These are phyloP conservation scores for Meandrina meandrites DNA, from an alignment of 92 coral and sea anemone genomes.

Conservation along the genomic window DNA sequence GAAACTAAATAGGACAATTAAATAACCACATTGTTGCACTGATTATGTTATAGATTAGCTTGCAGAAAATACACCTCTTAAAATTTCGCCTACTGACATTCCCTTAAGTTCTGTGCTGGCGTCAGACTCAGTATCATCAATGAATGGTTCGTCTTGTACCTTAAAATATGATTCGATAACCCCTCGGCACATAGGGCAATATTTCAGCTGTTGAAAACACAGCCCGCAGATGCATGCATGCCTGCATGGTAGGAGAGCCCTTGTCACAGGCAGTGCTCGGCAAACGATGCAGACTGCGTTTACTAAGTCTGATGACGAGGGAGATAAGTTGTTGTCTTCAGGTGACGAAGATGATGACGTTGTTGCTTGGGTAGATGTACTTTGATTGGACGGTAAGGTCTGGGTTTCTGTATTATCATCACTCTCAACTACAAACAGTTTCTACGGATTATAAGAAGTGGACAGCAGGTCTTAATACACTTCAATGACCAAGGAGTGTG, in stretches of 20 bases:
- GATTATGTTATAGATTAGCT: constrained; percentile 10
- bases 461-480: neutral
- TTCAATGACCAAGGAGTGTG: neutral
- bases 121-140: constrained; percentile 56
- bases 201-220: constrained; percentile 72
- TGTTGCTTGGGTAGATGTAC: neutral
- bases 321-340: neutral
- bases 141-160: constrained; percentile 77
- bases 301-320: constrained; percentile 24
- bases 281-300: constrained; percentile 80
- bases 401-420: constrained; percentile 25
- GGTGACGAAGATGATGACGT: neutral
- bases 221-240: constrained; percentile 93
- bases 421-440: constrained; percentile 59
- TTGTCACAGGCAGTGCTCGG: constrained; percentile 75
- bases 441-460: constrained; percentile 29
- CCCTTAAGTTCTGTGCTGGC: constrained; percentile 72
- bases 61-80: constrained; percentile 72
- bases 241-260: constrained; percentile 93
- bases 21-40: neutral
- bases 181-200: constrained; percentile 94
- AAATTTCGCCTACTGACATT: constrained; percentile 76
- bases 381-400: neutral
- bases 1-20: too few species aligned
- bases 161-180: constrained; percentile 80